Evolutionary conservation across 2,888 invertebrate genomes (phyloP).

Genomic region (Pollenia labialis): DNA sequence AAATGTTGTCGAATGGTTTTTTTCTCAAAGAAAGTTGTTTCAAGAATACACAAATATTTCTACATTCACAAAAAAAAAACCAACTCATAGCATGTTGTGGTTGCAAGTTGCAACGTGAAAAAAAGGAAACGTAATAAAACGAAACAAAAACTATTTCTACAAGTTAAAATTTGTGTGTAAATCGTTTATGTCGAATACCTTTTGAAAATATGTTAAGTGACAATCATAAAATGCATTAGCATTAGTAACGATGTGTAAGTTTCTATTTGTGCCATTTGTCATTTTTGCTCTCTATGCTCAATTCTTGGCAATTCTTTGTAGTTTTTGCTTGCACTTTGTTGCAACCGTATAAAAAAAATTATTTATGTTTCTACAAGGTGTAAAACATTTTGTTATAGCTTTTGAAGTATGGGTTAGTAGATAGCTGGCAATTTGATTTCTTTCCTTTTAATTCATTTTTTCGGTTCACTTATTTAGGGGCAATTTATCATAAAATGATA

Average conservation of each 20-base stretch:
- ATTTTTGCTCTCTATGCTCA: slow-evolving; percentile 37
- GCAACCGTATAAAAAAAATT: slow-evolving; percentile 12
- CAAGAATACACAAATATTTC: neutral
- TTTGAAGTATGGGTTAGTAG: slow-evolving; percentile 70
- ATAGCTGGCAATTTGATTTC: slow-evolving; percentile 56
- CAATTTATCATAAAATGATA: slow-evolving; percentile 36
- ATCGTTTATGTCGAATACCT: slow-evolving; percentile 70
- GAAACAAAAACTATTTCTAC: slow-evolving; percentile 38
- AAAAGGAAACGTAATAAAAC: slow-evolving; percentile 43
- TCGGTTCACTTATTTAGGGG: slow-evolving; percentile 38
- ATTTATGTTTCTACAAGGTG: slow-evolving; percentile 68
- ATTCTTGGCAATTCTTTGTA: slow-evolving; percentile 24
- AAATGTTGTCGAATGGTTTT: slow-evolving; percentile 49
- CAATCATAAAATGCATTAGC: slow-evolving; percentile 73
- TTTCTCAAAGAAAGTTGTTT: neutral
- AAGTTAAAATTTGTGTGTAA: slow-evolving; percentile 65
- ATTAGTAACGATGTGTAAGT: slow-evolving; percentile 72
- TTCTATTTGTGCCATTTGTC: slow-evolving; percentile 70
- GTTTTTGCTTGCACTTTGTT: slow-evolving; percentile 35
- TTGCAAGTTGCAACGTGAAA: slow-evolving; percentile 51
- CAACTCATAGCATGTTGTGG: slow-evolving; percentile 10
- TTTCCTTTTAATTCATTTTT: slow-evolving; percentile 7
- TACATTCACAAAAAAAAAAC: neutral
- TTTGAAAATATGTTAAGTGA: slow-evolving; percentile 72
- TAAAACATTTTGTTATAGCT: slow-evolving; percentile 69